Conservation (phyloP, 2,113 vertebrate species). For the Platycercus adscitus region DNA sequence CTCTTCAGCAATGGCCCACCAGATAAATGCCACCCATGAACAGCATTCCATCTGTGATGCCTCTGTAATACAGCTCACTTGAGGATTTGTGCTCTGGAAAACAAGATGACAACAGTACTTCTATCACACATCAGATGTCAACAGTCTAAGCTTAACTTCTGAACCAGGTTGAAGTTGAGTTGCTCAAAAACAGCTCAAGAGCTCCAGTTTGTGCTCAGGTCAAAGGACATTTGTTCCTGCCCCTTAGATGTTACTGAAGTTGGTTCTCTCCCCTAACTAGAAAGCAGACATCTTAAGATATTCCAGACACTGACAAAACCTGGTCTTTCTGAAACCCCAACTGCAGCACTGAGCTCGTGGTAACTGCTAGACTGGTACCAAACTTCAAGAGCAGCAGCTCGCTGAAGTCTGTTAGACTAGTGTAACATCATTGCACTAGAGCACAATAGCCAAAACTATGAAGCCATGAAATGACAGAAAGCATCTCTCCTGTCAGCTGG, state of each 20-base stretch:
- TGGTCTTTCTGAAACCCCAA: background rate
- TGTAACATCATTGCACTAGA: background rate
- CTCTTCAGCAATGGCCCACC: background rate
- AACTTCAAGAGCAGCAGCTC: background rate
- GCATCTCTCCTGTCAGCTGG: background rate
- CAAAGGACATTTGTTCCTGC: background rate
- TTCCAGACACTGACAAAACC: background rate
- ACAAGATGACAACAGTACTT: background rate
- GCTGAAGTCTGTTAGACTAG: background rate
- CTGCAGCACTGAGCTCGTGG: background rate
- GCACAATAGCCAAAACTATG: background rate
- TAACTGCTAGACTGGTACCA: background rate
- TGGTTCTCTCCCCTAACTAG: background rate
- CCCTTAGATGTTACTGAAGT: background rate
- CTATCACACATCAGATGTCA: background rate
- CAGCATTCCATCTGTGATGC: background rate
- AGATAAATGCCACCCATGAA: background rate
- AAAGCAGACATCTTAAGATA: background rate
- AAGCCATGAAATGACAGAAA: background rate
- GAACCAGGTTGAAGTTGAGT: background rate
- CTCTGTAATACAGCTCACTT: background rate
- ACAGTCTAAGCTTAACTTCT: background rate
- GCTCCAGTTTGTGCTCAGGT: background rate
- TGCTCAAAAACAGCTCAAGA: background rate
- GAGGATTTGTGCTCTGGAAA: background rate